A percentile compares a stretch with the other conserved stretches of the same genome.
These are phyloP conservation scores for Hypotaenidia philippensis DNA, from an alignment of 2,797 vertebrate genomes.

Conservation along the genomic window DNA sequence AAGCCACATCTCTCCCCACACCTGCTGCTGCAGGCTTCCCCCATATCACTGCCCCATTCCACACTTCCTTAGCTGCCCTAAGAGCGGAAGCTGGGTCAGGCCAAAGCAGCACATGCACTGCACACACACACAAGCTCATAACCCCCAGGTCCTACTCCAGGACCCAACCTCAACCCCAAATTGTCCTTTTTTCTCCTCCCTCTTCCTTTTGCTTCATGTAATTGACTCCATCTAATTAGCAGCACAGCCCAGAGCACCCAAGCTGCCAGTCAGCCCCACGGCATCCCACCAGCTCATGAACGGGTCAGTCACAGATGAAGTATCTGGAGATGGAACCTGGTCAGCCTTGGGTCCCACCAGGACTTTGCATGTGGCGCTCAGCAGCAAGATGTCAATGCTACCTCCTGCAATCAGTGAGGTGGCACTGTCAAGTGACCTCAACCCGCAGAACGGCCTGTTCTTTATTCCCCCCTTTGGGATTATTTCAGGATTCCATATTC, in stretches of 20 bases:
- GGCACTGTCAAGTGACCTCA: background rate
- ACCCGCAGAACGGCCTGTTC: background rate
- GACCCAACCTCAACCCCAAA: background rate
- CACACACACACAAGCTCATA: fast-evolving
- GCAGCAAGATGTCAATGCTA: background rate
- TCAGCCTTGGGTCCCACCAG: background rate
- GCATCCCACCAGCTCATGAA: background rate
- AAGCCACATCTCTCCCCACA: background rate
- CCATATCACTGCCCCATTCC: fast-evolving
- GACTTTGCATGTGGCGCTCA: background rate
- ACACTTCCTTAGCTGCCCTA: background rate
- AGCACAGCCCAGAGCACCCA: fast-evolving
- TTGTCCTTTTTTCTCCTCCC: background rate
- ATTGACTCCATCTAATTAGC: background rate
- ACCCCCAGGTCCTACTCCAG: background rate
- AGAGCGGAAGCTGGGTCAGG: background rate
- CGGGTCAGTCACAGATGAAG: background rate
- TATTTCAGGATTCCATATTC: background rate
- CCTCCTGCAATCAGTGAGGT: background rate
- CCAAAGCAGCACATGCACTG: background rate
- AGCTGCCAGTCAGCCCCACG: background rate
- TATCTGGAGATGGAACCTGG: background rate
- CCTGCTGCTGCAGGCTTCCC: background rate
- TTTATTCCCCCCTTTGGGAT: background rate
- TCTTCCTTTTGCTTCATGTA: background rate